phyloP scores from a whole-genome alignment of 2,113 vertebrate genomes.

The Poeciliopsis turrubarensis region DNA sequence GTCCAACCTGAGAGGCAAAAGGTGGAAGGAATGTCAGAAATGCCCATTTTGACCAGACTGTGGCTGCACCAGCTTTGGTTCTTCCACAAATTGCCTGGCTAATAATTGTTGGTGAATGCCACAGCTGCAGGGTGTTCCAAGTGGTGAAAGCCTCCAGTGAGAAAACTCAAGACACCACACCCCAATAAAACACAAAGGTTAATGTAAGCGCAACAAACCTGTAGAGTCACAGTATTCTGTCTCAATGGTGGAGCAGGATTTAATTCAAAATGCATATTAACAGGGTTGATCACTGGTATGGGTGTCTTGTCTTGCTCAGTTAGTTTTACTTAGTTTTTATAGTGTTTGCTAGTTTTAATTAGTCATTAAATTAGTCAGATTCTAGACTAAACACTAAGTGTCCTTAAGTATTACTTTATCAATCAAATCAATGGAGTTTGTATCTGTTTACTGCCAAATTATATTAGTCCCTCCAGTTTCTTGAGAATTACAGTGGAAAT shows the following conservation, averaged over 20 bases:
- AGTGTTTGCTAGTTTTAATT: no score
- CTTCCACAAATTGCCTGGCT: slow-evolving; percentile 37
- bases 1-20: slow-evolving; percentile 47
- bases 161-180: slow-evolving; percentile 41
- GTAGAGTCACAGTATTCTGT: background rate
- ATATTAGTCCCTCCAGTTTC: no score
- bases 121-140: slow-evolving; percentile 61
- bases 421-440: no score
- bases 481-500: no score
- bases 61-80: slow-evolving; percentile 25
- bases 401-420: no score
- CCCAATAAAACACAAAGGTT: slow-evolving; percentile 31
- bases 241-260: background rate
- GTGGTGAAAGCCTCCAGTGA: slow-evolving; percentile 53
- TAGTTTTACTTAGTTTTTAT: no score
- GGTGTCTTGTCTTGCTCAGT: no score
- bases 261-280: slow-evolving; percentile 6
- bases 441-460: no score
- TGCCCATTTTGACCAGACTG: slow-evolving; percentile 50
- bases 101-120: slow-evolving; percentile 41
- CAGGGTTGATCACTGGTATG: no score
- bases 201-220: slow-evolving; percentile 21
- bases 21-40: slow-evolving; percentile 23
- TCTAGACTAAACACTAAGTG: no score
- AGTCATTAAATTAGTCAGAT: no score